Conservation (phyloP, 2,797 vertebrate species). For the Notolabrus celidotus region DNA sequence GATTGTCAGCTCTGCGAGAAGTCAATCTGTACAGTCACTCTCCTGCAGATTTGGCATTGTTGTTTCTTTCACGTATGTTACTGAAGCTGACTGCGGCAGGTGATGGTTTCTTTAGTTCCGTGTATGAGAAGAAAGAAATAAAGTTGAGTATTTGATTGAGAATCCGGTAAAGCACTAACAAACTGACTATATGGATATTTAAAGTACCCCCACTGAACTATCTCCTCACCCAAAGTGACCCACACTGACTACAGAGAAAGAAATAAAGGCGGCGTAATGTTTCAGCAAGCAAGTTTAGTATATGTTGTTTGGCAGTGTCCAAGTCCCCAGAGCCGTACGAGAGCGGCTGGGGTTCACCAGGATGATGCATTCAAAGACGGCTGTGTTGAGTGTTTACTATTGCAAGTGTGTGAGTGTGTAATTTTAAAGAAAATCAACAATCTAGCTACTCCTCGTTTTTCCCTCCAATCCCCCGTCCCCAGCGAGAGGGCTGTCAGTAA, state of each 20-base stretch:
- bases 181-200: constrained; percentile 65
- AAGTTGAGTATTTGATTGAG: constrained; percentile 55
- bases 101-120: constrained; percentile 56
- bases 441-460: constrained; percentile 76
- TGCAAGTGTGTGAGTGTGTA: constrained; percentile 69
- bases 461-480: constrained; percentile 61
- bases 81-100: constrained; percentile 77
- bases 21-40: constrained; percentile 69
- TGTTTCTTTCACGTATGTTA: constrained; percentile 77
- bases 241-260: constrained; percentile 75
- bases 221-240: constrained; percentile 55
- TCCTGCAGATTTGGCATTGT: constrained; percentile 76
- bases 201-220: constrained; percentile 51
- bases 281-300: constrained; percentile 61
- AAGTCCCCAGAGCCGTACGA: constrained; percentile 83
- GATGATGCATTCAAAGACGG: constrained; percentile 80
- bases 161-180: constrained; percentile 64
- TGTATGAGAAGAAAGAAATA: constrained; percentile 57
- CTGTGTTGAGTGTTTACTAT: constrained; percentile 55
- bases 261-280: constrained; percentile 56
- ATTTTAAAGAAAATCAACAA: constrained; percentile 84
- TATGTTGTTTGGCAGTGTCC: constrained; percentile 84
- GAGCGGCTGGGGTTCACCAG: constrained; percentile 84
- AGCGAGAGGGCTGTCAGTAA: constrained; percentile 9
- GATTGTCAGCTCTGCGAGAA: constrained; percentile 75